Percentiles rank a stretch among this genome's conserved stretches.
Conservation (phyloP, 2,113 vertebrate species). For the Setophaga coronata region DNA sequence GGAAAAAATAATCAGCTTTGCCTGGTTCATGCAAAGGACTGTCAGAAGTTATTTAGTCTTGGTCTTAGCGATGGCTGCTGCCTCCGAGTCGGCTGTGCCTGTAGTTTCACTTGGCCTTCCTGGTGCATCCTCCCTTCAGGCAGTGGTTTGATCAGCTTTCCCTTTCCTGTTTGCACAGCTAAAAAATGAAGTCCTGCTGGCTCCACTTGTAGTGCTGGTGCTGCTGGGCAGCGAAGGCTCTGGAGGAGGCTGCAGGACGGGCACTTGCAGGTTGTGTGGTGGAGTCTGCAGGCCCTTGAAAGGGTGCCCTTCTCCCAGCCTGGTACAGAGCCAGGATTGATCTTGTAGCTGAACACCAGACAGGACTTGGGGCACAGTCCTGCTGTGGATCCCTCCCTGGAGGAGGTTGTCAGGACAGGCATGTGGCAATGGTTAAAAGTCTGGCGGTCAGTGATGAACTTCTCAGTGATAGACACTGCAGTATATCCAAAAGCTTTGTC, state of each 20-base stretch:
- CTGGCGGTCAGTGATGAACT: background rate
- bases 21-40: background rate
- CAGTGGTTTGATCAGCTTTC: background rate
- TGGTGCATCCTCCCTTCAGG: background rate
- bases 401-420: background rate
- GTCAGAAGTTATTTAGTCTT: background rate
- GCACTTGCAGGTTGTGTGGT: rapidly evolving
- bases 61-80: rapidly evolving
- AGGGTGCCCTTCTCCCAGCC: background rate
- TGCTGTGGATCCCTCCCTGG: background rate
- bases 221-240: background rate
- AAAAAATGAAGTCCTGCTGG: background rate
- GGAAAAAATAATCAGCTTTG: background rate
- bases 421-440: background rate
- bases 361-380: too few species aligned
- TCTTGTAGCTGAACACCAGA: background rate
- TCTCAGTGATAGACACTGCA: rapidly evolving
- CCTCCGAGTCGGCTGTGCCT: background rate
- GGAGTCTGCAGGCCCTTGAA: background rate
- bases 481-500: background rate
- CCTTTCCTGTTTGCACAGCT: background rate
- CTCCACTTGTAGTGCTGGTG: background rate
- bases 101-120: background rate
- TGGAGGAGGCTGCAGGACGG: rapidly evolving
- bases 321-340: background rate